Evolutionary conservation across 1,140 invertebrate genomes (phyloP).

Genomic region (Cyclargus thomasi): DNA sequence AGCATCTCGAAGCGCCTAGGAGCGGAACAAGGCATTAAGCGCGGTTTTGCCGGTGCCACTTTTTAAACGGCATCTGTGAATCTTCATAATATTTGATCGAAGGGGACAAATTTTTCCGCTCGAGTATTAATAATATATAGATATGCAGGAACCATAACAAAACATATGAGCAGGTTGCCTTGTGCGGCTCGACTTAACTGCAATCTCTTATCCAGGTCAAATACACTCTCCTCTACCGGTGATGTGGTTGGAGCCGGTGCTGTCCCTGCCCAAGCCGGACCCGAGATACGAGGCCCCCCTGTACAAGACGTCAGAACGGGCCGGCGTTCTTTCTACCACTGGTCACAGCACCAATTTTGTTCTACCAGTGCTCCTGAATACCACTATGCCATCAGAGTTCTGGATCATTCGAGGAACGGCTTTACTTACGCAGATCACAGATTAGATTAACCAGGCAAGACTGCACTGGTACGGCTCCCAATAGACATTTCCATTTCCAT

Average conservation of each 20-base stretch:
- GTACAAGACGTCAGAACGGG: conserved; percentile 90
- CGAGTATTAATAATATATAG: too few relatives aligned
- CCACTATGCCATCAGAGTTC: conserved; percentile 78
- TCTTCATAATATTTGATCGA: too few relatives aligned
- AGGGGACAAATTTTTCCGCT: too few relatives aligned
- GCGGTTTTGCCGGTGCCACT: too few relatives aligned
- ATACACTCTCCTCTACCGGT: conserved; percentile 86
- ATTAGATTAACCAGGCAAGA: too few relatives aligned
- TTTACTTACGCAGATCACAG: conserved; percentile 84
- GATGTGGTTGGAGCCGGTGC: conserved; percentile 83
- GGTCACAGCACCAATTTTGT: conserved; percentile 94
- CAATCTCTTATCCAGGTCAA: conserved; percentile 35
- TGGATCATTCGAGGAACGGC: conserved; percentile 93
- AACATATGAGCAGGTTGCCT: background rate
- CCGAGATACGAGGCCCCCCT: conserved; percentile 84
- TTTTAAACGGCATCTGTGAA: too few relatives aligned
- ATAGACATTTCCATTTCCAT: too few relatives aligned
- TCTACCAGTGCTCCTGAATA: conserved; percentile 83
- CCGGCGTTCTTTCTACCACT: conserved; percentile 89
- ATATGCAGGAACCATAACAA: too few relatives aligned
- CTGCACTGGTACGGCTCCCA: too few relatives aligned
- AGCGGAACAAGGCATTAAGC: too few relatives aligned
- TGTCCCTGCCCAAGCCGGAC: conserved; percentile 77
- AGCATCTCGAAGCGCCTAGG: too few relatives aligned
- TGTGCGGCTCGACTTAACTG: background rate